Evolutionary conservation across 2,797 vertebrate species (phyloP).

Genomic region (Karalla daura): DNA sequence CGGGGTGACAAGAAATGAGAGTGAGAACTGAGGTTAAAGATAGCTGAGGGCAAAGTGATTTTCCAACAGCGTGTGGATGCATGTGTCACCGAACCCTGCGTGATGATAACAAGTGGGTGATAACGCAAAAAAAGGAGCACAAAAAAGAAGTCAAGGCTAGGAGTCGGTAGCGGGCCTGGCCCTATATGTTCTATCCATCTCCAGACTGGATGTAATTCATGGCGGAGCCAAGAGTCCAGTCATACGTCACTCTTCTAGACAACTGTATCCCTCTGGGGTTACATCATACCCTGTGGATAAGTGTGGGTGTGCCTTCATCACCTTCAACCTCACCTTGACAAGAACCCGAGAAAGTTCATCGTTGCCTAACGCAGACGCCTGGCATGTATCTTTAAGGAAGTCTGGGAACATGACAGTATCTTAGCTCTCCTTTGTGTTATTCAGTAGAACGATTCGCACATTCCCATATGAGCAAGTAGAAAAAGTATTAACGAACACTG

Average conservation of each 20-base stretch:
- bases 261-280: constrained; percentile 41
- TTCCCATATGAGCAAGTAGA: too few species aligned
- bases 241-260: constrained; percentile 38
- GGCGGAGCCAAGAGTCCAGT: constrained; percentile 21
- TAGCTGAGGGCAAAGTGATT: constrained; percentile 32
- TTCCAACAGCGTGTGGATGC: constrained; percentile 20
- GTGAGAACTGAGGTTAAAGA: constrained; percentile 30
- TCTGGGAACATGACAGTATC: too few species aligned
- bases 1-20: constrained; percentile 9
- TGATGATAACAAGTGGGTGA: constrained; percentile 23
- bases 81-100: constrained; percentile 9
- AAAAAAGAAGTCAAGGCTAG: constrained; percentile 53
- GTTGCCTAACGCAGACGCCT: neutral
- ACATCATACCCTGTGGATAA: neutral
- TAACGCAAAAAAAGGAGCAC: constrained; percentile 5
- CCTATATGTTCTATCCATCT: constrained; percentile 33
- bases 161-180: constrained; percentile 14
- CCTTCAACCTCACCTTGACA: constrained; percentile 37
- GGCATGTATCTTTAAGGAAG: too few species aligned
- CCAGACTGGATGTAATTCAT: constrained; percentile 44
- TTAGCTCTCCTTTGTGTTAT: too few species aligned
- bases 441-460: too few species aligned
- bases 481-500: too few species aligned
- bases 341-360: constrained; percentile 23
- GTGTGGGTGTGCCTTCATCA: too few species aligned